These are phyloP conservation scores for Papilio helenus DNA, from an alignment of 1,140 invertebrate species.

Conservation along the genomic window DNA sequence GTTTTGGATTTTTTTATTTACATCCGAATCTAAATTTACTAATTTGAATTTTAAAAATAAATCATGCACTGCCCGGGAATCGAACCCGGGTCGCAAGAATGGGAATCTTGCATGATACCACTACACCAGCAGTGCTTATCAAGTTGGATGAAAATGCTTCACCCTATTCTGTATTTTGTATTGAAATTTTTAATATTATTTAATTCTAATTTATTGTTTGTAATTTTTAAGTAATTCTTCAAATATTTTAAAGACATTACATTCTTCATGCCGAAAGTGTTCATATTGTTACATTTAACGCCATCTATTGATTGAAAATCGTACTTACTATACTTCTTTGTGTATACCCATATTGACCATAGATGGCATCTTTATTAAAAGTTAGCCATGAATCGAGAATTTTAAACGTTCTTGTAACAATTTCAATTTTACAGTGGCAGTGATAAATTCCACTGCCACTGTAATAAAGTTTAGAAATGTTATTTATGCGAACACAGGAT, in stretches of 20 bases:
- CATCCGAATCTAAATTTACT: neutral
- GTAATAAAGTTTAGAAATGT: no score
- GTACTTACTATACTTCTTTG: neutral
- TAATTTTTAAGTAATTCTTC: neutral
- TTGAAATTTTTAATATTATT: neutral
- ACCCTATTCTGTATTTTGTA: neutral
- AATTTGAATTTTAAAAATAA: neutral
- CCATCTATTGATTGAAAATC: neutral
- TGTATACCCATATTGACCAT: neutral
- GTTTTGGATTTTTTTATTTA: neutral
- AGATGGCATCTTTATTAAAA: neutral
- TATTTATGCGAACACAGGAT: no score
- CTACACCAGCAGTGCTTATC: neutral
- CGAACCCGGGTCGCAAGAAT: constrained; percentile 9
- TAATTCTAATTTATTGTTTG: neutral
- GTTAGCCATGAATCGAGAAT: neutral
- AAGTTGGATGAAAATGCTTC: neutral
- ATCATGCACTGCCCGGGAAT: neutral
- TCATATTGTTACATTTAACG: neutral
- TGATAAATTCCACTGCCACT: no score
- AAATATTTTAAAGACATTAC: neutral
- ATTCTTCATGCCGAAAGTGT: neutral
- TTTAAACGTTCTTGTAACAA: no score
- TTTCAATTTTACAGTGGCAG: no score
- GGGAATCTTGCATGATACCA: constrained; percentile 7